Evolutionary conservation across 92 coral and sea anemone species (phyloP), one percentile per base, ranked within the genome.

Genomic region (Porites divaricata): DNA sequence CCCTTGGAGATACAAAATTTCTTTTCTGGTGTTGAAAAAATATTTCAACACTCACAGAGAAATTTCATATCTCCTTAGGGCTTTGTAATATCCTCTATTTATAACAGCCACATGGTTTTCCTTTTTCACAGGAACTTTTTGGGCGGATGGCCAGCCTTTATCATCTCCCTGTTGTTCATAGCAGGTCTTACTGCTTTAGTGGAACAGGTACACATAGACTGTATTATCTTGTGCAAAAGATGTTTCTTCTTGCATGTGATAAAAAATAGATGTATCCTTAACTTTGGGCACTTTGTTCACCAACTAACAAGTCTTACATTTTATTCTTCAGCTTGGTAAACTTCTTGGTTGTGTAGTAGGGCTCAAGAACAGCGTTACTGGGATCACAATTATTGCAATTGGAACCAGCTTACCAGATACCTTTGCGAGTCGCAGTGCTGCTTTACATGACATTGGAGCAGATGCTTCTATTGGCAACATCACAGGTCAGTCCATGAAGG

Each of bases 361-460:
- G 11, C 90, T 94, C 24, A 94, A 81, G 67, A 94, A 89, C 93
- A 94, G 98, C 49, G 94, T 94, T 7, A 94, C 95, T 8, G 98
- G 98, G 20, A 89, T 94, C 70, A 94, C 98, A 10, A 94, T 94
- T 52, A 92, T 94, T 59, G 98, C 98, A 75, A 92, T 94, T 63
- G 98, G 98, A 21, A 94, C 98, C 63, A 94, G 98, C 81, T 92
- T 94, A 57, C 98, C 98, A 17, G 98, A 94, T 52, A 94, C 98
- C 22, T 91, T 94, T 73, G 98, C 98, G 24, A 94, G 98, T 75
- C 92, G 95, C 66, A 76, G 93, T 79, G 98, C 98, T 22, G 98
- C 98, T 15, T 62, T 92, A 74, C 98, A 94, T 25, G 98, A 94
- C 52, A 80, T 87, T 20, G 98, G 98, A 22, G 98, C 98, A 15